phyloP scores from a whole-genome alignment of 2,888 invertebrate genomes.

The Oscheius myriophilus region DNA sequence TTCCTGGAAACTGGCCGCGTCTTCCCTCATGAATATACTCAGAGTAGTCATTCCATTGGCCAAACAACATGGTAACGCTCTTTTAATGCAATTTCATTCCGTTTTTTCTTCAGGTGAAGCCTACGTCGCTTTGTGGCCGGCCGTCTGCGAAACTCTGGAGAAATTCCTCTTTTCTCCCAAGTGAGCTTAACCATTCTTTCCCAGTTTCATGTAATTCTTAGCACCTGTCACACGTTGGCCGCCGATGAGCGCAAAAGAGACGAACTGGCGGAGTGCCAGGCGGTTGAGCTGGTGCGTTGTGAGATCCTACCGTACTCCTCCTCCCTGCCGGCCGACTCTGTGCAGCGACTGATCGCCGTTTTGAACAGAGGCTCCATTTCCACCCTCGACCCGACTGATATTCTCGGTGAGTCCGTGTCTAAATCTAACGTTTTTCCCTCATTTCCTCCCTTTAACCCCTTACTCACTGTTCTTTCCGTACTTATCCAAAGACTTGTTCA shows the following conservation, averaged over 20 bases:
- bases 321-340: constrained; percentile 83
- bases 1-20: constrained; percentile 85
- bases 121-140: constrained; percentile 79
- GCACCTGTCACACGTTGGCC: constrained; percentile 55
- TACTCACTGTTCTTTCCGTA: neutral
- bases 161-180: constrained; percentile 89
- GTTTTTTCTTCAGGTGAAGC: constrained; percentile 49
- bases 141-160: constrained; percentile 85
- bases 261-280: constrained; percentile 71
- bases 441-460: neutral
- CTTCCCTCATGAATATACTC: constrained; percentile 81
- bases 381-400: constrained; percentile 69
- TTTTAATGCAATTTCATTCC: no score
- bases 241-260: constrained; percentile 68
- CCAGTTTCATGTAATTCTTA: constrained; percentile 19
- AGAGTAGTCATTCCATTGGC: constrained; percentile 88
- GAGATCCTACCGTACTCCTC: constrained; percentile 85
- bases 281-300: constrained; percentile 81
- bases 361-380: constrained; percentile 85
- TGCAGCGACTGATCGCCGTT: constrained; percentile 83
- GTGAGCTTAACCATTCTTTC: constrained; percentile 72
- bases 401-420: constrained; percentile 59
- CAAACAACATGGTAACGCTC: constrained; percentile 77
- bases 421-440: neutral
- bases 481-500: constrained; percentile 39